Percentiles rank a stretch among this genome's conserved stretches.
These are phyloP conservation scores for Elysia crispata DNA, from an alignment of 2,888 invertebrate genomes.

Conservation along the genomic window DNA sequence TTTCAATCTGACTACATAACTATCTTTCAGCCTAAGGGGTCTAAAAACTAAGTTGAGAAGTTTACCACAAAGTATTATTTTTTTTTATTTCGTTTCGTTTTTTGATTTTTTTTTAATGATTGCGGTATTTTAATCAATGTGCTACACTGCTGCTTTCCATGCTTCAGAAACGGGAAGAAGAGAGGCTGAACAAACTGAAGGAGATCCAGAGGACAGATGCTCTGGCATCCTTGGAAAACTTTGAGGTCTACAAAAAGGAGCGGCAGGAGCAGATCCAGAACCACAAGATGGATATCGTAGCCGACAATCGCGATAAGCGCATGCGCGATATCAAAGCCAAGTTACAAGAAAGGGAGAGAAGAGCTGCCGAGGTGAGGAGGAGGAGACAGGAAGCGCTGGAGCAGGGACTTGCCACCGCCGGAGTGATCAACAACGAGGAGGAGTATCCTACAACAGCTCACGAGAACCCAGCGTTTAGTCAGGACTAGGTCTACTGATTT, in stretches of 20 bases:
- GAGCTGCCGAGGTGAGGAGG: conserved; percentile 67
- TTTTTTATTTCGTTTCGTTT: too few species aligned
- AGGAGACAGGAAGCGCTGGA: conserved; percentile 62
- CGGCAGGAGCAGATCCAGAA: conserved; percentile 60
- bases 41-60: too few species aligned
- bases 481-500: background rate
- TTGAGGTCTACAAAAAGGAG: conserved; percentile 64
- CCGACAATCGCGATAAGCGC: conserved; percentile 66
- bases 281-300: conserved; percentile 67
- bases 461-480: conserved; percentile 15
- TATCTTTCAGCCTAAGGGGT: too few species aligned
- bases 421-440: conserved; percentile 32
- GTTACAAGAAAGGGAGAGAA: conserved; percentile 63
- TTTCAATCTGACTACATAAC: too few species aligned
- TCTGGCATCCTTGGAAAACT: conserved; percentile 64
- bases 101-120: too few species aligned
- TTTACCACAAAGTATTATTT: too few species aligned
- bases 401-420: conserved; percentile 41
- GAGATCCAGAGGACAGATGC: conserved; percentile 67
- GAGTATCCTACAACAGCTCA: background rate
- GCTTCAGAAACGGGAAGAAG: conserved; percentile 60
- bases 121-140: too few species aligned
- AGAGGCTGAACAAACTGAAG: conserved; percentile 69
- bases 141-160: background rate
- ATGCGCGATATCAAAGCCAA: conserved; percentile 68